phyloP scores from a whole-genome alignment of 2,113 vertebrate species.

The Indri indri region DNA sequence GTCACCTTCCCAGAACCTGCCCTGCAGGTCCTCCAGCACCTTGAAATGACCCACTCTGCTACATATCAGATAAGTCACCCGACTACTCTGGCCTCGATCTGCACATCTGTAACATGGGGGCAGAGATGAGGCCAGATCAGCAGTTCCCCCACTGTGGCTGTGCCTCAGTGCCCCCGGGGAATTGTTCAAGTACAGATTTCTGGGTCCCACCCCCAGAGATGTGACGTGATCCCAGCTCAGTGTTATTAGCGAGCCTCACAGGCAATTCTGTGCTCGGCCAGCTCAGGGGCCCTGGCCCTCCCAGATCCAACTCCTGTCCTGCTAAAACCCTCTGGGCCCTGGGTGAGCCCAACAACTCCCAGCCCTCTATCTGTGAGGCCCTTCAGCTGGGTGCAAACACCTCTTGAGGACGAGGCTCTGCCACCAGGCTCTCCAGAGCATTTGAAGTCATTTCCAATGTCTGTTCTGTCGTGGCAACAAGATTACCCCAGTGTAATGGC shows the following conservation, averaged over 20 bases:
- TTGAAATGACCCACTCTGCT: not conserved
- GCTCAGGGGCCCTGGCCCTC: not conserved
- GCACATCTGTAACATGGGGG: not conserved
- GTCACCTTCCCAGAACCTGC: not conserved
- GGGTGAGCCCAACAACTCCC: not conserved
- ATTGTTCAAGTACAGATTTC: not conserved
- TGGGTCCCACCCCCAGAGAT: not conserved
- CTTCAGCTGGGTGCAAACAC: not conserved
- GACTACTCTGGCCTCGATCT: not conserved
- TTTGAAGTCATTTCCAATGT: not conserved
- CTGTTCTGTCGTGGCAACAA: not conserved
- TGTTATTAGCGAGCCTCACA: accelerated
- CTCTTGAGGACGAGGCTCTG: not conserved
- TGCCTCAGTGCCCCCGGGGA: not conserved
- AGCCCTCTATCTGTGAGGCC: not conserved
- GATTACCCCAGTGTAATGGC: not conserved
- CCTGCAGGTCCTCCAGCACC: not conserved
- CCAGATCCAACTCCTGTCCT: not conserved
- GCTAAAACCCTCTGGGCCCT: not conserved
- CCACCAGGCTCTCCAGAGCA: not conserved
- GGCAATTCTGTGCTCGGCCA: no score
- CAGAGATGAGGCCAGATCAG: not conserved
- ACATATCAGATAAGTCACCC: not conserved
- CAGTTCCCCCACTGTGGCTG: not conserved
- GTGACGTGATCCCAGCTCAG: not conserved